These are phyloP conservation scores for Rousettus madagascariensis DNA, from an alignment of 2,797 vertebrate species.

Conservation along the genomic window DNA sequence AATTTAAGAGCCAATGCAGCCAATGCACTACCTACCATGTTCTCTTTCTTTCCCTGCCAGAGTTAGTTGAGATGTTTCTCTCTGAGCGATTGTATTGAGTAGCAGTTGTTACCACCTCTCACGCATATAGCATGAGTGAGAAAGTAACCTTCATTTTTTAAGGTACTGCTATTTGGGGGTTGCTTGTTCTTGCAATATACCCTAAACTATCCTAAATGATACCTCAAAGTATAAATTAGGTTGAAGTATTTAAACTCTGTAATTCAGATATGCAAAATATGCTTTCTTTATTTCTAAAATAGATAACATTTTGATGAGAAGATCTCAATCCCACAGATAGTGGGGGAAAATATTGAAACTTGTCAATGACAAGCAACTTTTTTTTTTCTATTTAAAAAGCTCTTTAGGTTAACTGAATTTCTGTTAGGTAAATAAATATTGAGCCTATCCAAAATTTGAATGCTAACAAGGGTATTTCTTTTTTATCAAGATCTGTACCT, in stretches of 20 bases:
- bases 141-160: background rate
- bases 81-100: background rate
- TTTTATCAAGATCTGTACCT: background rate
- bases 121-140: background rate
- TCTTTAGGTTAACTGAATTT: background rate
- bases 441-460: background rate
- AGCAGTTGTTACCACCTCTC: background rate
- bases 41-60: background rate
- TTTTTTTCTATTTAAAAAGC: background rate
- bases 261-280: background rate
- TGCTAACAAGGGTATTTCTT: background rate
- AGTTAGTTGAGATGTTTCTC: background rate
- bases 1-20: background rate
- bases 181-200: background rate
- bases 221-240: background rate
- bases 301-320: conserved; percentile 4
- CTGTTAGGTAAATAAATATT: background rate
- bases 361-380: background rate
- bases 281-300: background rate
- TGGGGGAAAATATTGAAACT: background rate
- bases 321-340: background rate
- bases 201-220: background rate
- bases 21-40: background rate
- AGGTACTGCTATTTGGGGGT: background rate
- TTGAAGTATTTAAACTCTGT: background rate